Evolutionary conservation across 2,888 invertebrate species (phyloP), one percentile per base, ranked within the genome.

Genomic region (Himalopsyche kuldschensis): DNA sequence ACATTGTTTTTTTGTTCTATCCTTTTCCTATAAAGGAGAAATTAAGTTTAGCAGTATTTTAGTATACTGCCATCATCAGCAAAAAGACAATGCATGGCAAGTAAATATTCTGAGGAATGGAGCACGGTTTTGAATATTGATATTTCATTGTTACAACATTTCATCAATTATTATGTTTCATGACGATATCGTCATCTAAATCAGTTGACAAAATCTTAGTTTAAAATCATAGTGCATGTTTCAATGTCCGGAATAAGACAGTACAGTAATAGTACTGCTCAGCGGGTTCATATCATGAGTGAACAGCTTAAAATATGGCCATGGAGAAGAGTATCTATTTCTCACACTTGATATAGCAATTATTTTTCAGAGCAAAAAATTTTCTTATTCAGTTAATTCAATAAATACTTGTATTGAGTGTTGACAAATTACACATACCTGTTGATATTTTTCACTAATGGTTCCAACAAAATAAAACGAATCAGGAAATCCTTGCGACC

Each of bases 401-500:
- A 41, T 41, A 41, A 11, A 8, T 48, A 6, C 2, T 11, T 55
- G 20, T 2, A 20, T 55, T n/a, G 48, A 20, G 6, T 6, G 10
- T 55, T 4, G 6, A 55, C 4, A 20, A 55, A 15, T 20, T 55
- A 55, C 10, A 24, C n/a, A 15, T 63, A 86, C 86, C 84, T 86
- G 86, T 87, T 90, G 87, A 87, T 93, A 91, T 85, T 90, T 90
- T 84, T 92, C 91, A 17, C 89, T 87, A 81, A 91, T 89, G 80
- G 86, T 89, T 15, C 92, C 93, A 87, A 88, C 90, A 88, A 92
- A 92, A 48, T 90, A 87, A 87, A 91, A 93, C 6, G 89, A 88
- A 87, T 93, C 93, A 0, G 91, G 92, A 88, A 93, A 93, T 24
- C 93, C 93, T 87, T 93, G 93, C 6, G 92, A 92, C n/a, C 93